Evolutionary conservation across 23 tunicate species (phyloP), one percentile per base, ranked within the genome.

Genomic region (Botrylloides violaceus): DNA sequence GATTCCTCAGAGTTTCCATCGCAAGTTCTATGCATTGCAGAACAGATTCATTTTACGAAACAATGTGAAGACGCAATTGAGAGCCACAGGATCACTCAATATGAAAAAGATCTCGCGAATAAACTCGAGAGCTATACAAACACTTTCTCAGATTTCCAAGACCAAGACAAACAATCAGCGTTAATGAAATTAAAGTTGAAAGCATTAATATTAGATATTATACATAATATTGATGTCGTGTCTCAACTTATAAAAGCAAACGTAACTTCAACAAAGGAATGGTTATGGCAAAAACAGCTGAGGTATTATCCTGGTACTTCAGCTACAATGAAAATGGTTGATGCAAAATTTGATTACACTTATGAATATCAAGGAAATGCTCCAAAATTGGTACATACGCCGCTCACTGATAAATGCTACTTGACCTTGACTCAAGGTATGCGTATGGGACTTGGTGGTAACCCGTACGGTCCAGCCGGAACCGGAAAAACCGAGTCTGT

Each of bases 391-490:
- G 98, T 92, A 0, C 98, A 92, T 87, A 92, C 98, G 21, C 92
- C 98, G 0, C 62, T 92, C 71, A 92, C 98, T 23, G 98, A 92
- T 56, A 92, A 92, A 66, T 92, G 98, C 64, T 92, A 84, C 79
- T 72, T 92, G 66, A 92, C 98, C 22, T 36, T 92, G 64, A 92
- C 98, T 3, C 98, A 92, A 77, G 98, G 87, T 25, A 84, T 92
- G 98, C 80, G 77, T 33, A 71, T 80, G 86, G 98, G 98, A 7
- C 65, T 92, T 30, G 98, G 98, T 53, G 98, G 98, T 21, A 92
- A 92, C 85, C 98, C 98, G 25, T 84, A 84, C 57, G 98, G 98
- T 34, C 98, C 98, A 4, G 98, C 98, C 39, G 98, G 98, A 15
- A 92, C 98, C 32, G 98, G 98, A 32, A 92, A 92, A 80, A 92